Evolutionary conservation across 2,888 invertebrate genomes (phyloP), one percentile per base, ranked within the genome.

Genomic region (Tanypteryx hageni): DNA sequence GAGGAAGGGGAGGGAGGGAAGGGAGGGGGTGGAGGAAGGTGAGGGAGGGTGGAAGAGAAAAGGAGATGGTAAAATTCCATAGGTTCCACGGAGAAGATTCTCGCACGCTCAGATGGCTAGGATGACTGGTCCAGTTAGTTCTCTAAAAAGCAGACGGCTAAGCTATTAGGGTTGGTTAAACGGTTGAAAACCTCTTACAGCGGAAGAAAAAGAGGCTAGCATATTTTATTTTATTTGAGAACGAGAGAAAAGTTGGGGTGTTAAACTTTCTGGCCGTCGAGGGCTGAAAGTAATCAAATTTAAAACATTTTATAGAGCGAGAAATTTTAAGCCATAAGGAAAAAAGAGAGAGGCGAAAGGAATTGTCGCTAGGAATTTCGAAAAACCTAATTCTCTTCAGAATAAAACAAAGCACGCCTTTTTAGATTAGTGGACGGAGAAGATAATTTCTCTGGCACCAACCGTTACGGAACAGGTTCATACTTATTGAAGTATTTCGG

Each of bases 251-350:
- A 44, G 31, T 89, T 86, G 18, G 89, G n/a, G 13, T n/a, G 64
- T 18, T n/a, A n/a, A 86, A 89, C 68, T 68, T 64, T 64, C 31
- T 44, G 68, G 64, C 31, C 16, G 89, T 27, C 10, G 13, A 86
- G n/a, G 44, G 68, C 31, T 16, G 86, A 18, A 56, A 64, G 68
- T 89, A 89, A 89, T 89, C 89, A 64, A 68, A 64, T 64, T 64
- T 31, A 64, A 31, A 89, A 56, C 68, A 64, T n/a, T 89, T 89
- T 68, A 89, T 44, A 44, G 64, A n/a, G 86, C 16, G 57, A 18
- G 44, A 10, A 44, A n/a, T 14, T 61, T 64, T 44, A 56, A 22
- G 57, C 59, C 18, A 18, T 27, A 59, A 61, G 59, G 18, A 64
- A 64, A n/a, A 68, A 64, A 61, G 44, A 56, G 44, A 57, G 10